Percentiles rank a stretch among this genome's conserved stretches.
Conservation (phyloP, 2,113 vertebrate genomes). For the Eubucco bourcierii region DNA sequence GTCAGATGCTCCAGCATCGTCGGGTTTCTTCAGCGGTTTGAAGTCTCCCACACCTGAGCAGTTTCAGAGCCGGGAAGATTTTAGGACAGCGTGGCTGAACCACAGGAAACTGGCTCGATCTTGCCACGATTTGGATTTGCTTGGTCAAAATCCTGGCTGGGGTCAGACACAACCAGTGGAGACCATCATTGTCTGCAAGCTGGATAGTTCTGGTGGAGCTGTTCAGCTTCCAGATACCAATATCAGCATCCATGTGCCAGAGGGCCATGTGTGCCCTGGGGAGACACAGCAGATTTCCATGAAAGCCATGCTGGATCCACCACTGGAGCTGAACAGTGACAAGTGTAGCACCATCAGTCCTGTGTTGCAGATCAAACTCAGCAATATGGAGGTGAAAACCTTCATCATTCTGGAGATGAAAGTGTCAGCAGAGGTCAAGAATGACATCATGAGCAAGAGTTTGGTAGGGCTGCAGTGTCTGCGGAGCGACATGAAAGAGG, state of each 20-base stretch:
- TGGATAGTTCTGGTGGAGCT: conserved; percentile 89
- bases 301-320: conserved; percentile 91
- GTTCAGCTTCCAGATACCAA: conserved; percentile 92
- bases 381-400: conserved; percentile 91
- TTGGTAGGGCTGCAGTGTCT: conserved; percentile 85
- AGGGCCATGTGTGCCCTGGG: conserved; percentile 86
- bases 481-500: conserved; percentile 89
- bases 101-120: conserved; percentile 95
- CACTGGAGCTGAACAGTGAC: conserved; percentile 91
- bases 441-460: conserved; percentile 76
- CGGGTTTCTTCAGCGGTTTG: conserved; percentile 82
- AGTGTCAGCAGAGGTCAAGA: conserved; percentile 87
- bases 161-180: conserved; percentile 96
- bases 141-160: conserved; percentile 95
- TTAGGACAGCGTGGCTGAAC: conserved; percentile 91
- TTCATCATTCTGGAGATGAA: conserved; percentile 89
- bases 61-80: conserved; percentile 95
- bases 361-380: conserved; percentile 92
- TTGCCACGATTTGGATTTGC: conserved; percentile 91
- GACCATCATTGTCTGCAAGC: conserved; percentile 89
- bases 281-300: conserved; percentile 93
- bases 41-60: conserved; percentile 93
- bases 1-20: conserved; percentile 52
- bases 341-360: conserved; percentile 90
- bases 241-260: conserved; percentile 89